Base-by-base conservation (phyloP, 2,888 invertebrate species). In the Cephus sareptanus region DNA sequence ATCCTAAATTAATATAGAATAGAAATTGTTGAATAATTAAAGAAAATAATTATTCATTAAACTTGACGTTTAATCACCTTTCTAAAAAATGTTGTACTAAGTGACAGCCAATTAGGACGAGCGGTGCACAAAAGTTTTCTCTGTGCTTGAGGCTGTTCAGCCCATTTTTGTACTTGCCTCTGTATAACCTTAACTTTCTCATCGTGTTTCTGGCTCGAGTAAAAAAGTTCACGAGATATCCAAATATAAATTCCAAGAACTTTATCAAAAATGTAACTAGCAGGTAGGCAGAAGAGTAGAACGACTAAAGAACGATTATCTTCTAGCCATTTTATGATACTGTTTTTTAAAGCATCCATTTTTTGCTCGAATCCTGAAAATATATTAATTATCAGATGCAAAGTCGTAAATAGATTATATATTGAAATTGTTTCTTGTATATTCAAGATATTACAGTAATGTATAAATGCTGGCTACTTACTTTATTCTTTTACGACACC, bases 61-160 rank as follows among this genome's bases (percentile, higher is more conserved):
- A 56, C 15, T 23, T 56, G 56, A 56, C 56, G 56, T 56, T 56
- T 56, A 56, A 23, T 13, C 3, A 71, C 92, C 86, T 95, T 95
- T 85, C 93, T 92, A 90, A 94, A 95, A 92, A 95, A 95, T 0
- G 94, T 95, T 1, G 94, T 94, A 13, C 95, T 95, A 9, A 95
- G 92, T 15, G 95, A 95, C 75, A 94, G 91, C 95, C 95, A 95
- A 90, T 95, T 95, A 4, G 95, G 95, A 11, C 95, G 91, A 0
- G 95, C 93, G 0, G 95, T 95, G 91, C 95, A 95, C 30, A 95
- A 92, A 0, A 94, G 91, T 77, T 94, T 94, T 9, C 93, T 91
- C 1, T 93, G 87, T 71, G 88, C 82, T 11, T 88, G 75, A 0
- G 94, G 93, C 34, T 92, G 87, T 77, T 92, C 92, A 88, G 93